Evolutionary conservation across 2,113 vertebrate genomes (phyloP).

Genomic region (Taxidea taxus): DNA sequence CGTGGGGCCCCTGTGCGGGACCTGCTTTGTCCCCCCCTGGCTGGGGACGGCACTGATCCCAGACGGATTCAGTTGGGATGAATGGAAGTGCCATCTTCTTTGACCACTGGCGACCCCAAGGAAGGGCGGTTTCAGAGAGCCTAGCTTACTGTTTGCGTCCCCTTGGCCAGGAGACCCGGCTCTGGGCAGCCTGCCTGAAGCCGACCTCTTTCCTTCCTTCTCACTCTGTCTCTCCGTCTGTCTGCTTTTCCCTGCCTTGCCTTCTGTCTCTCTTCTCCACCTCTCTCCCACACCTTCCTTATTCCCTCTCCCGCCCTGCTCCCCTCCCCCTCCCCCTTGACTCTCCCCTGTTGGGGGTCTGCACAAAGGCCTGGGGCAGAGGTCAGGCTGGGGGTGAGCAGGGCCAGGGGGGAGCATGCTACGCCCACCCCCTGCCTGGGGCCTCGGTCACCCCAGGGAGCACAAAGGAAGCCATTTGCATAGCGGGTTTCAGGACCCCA

Average conservation of each 20-base stretch:
- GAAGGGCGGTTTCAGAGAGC: not conserved
- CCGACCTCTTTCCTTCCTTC: not conserved
- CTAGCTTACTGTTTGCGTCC: not conserved
- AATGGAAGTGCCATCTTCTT: not conserved
- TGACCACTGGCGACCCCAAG: not conserved
- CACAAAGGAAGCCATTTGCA: constrained; percentile 57
- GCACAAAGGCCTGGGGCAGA: constrained; percentile 53
- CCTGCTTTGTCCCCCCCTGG: not conserved
- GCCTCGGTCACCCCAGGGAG: not conserved
- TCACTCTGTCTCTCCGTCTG: not conserved
- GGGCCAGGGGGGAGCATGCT: not conserved
- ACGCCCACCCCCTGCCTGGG: not conserved
- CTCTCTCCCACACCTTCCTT: not conserved
- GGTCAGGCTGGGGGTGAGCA: constrained; percentile 49
- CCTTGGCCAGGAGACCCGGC: not conserved
- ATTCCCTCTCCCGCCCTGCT: not conserved
- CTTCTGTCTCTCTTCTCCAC: not conserved
- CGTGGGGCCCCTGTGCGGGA: accelerated
- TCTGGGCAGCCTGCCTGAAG: not conserved
- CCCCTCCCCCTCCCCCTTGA: not conserved
- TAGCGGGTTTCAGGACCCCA: not conserved
- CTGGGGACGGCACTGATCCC: not conserved
- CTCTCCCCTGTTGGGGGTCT: not conserved
- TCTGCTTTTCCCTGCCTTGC: not conserved
- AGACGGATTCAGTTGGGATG: not conserved